Base-by-base conservation (phyloP, 35 echinoderm and acorn worm genomes). In the Lytechinus variegatus region DNA sequence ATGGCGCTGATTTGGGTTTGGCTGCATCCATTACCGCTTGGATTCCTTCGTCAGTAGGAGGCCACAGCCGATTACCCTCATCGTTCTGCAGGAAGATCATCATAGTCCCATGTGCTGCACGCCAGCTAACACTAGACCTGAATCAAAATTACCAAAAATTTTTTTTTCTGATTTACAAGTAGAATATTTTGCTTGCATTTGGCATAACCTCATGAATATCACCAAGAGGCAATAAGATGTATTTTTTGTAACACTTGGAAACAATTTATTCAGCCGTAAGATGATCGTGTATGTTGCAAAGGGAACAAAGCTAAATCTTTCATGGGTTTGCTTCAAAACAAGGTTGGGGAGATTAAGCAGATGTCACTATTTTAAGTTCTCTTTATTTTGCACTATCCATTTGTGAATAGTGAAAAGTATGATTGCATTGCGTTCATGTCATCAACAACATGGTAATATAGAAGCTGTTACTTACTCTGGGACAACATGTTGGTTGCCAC, bases 71-170 rank as follows among this genome's bases (percentile, higher is more conserved):
- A 54, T 92, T 95, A 53, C 97, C 98, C 10, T 97, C 97, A 87
- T 99, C 96, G 33, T 99, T 99, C 94, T 99, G 98, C 1, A 98
- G 95, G 96, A 99, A 99, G 95, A 98, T 97, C 9, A 99, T 95
- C 87, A 97, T 44, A 1, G 98, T 99, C 2, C 94, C 98, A 95
- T 99, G 98, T 54, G 95, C 97, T 56, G 97, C 95, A 29, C 97
- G 94, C 89, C 91, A 94, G 92, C 95, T 95, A 16, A 99, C 56
- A 10, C 93, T 94, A 13, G 66, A 52, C 72, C 98, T 99, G 87
- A 24, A 95, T n/a, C 56, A 54, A 86, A 79, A 90, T 52, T 52
- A 90, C 88, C 1, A 28, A 90, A 27, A 1, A 90, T n/a, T n/a
- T n/a, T n/a, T n/a, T n/a, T n/a, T n/a, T 14, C 88, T 90, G 4